Evolutionary conservation across 2,113 vertebrate genomes (phyloP), one percentile per base, ranked within the genome.

Genomic region (Chrysochloris asiatica): DNA sequence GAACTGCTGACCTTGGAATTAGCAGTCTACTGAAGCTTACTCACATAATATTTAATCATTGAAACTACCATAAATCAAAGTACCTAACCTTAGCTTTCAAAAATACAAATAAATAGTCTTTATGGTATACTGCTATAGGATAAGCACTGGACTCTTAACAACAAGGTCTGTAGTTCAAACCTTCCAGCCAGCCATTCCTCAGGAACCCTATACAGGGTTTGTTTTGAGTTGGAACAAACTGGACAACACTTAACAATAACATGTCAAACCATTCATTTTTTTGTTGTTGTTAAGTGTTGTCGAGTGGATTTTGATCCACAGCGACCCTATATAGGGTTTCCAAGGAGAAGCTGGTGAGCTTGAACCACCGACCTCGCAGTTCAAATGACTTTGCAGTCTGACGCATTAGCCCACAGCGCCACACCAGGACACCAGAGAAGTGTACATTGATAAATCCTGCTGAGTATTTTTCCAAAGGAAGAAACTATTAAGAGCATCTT

Each of bases 61-160:
- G 88, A 82, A 80, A 54, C 30, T 48, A 71, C 12, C 63, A 89
- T 47, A 22, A 71, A 85, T 47, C 17, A 73, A 61, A 93, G 75
- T 33, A 75, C 4, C 30, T 83, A 91, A 78, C 36, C 16, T 79
- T 89, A 83, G 65, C 28, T 69, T 73, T 67, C 47, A 71, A 69
- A 85, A 80, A 86, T 45, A 78, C 1, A 90, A 59, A 8, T n/a
- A n/a, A n/a, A n/a, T 72, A 7, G 78, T 4, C 8, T 81, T 90
- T 76, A 73, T 12, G 24, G 2, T 33, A 78, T 63, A 45, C 26
- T 47, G 76, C 52, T 79, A 28, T 43, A 83, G n/a, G n/a, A n/a
- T n/a, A n/a, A n/a, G n/a, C n/a, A n/a, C n/a, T n/a, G n/a, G n/a
- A n/a, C n/a, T n/a, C n/a, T n/a, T n/a, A n/a, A n/a, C n/a, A n/a